Evolutionary conservation across 2,113 vertebrate species (phyloP).

Genomic region (Geococcyx californianus): DNA sequence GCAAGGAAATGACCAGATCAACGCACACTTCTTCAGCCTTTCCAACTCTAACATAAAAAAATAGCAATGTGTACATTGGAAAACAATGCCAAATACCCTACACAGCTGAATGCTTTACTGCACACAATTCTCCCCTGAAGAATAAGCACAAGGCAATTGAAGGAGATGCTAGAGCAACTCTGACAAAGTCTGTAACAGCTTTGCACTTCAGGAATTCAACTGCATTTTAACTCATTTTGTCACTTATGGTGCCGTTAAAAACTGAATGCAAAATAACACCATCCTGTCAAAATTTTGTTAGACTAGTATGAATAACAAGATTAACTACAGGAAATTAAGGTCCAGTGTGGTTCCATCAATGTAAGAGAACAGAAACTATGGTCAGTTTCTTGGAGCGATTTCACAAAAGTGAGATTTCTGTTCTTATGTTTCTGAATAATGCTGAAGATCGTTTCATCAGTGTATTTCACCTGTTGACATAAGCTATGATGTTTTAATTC

Average conservation of each 20-base stretch:
- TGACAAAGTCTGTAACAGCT: background rate
- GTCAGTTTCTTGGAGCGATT: background rate
- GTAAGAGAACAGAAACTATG: background rate
- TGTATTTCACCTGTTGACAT: background rate
- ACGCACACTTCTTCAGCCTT: background rate
- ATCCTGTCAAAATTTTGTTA: background rate
- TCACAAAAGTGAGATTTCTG: background rate
- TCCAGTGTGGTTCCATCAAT: background rate
- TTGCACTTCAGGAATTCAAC: background rate
- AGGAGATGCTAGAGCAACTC: background rate
- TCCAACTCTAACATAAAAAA: background rate
- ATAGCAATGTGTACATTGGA: background rate
- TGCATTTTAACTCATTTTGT: background rate
- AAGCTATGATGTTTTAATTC: background rate
- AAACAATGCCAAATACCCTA: background rate
- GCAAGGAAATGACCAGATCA: constrained; percentile 35
- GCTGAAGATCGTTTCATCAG: background rate
- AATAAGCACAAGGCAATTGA: background rate
- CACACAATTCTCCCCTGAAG: background rate
- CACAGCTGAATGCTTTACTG: background rate
- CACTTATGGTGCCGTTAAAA: background rate
- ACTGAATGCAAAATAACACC: background rate
- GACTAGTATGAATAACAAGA: background rate
- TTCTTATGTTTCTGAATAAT: background rate
- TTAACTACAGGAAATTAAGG: background rate